Conservation (phyloP, 2,113 vertebrate species). For the Spea multiplicata region DNA sequence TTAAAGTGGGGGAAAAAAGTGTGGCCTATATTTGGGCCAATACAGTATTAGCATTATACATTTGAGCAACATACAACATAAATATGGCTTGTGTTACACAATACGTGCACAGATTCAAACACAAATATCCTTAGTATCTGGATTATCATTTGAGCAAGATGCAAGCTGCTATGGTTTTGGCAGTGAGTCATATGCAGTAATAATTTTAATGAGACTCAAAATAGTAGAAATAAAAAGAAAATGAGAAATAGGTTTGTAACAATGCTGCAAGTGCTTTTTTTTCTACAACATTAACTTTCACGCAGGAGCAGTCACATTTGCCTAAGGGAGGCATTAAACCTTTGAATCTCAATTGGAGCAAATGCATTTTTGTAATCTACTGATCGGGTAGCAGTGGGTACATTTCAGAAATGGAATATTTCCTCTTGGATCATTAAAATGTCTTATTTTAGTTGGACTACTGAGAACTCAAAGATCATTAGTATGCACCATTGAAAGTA, state of each 20-base stretch:
- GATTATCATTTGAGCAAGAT: constrained; percentile 56
- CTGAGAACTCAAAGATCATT: constrained; percentile 29
- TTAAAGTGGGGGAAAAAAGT: too few species aligned
- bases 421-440: constrained; percentile 25
- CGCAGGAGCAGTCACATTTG: constrained; percentile 45
- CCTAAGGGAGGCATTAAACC: constrained; percentile 46
- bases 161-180: constrained; percentile 52
- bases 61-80: not conserved
- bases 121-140: constrained; percentile 32
- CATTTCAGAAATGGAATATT: constrained; percentile 22
- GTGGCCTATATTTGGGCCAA: too few species aligned
- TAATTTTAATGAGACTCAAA: constrained; percentile 49
- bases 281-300: constrained; percentile 47
- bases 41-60: too few species aligned
- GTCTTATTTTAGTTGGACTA: constrained; percentile 26
- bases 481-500: constrained; percentile 32
- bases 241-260: constrained; percentile 46
- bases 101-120: constrained; percentile 19
- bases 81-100: constrained; percentile 10
- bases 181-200: constrained; percentile 56
- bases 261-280: constrained; percentile 38
- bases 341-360: constrained; percentile 24
- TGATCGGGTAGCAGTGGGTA: constrained; percentile 27
- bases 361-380: constrained; percentile 18
- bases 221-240: constrained; percentile 47